A percentile compares a stretch with the other conserved stretches of the same genome.
phyloP scores from a whole-genome alignment of 2,797 vertebrate species.

The Poeciliopsis presidionis region DNA sequence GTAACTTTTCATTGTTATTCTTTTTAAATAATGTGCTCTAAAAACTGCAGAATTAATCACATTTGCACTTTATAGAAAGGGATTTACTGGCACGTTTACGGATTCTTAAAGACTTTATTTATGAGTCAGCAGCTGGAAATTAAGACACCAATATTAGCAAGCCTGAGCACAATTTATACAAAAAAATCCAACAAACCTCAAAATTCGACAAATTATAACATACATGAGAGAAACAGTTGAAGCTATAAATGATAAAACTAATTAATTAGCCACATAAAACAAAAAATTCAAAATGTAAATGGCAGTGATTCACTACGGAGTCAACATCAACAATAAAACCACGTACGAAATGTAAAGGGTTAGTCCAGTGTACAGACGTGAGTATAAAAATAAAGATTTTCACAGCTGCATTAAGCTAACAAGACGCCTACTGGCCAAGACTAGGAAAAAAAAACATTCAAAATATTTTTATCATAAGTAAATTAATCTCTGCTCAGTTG shows the following conservation, averaged over 20 bases:
- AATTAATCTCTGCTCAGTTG: not conserved
- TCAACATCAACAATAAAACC: conserved; percentile 38
- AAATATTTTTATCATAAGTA: not conserved
- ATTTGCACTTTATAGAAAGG: not conserved
- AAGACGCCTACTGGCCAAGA: not conserved
- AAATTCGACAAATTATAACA: conserved; percentile 44
- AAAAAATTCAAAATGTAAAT: conserved; percentile 55
- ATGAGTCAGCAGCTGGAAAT: conserved; percentile 26
- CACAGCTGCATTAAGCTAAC: conserved; percentile 35
- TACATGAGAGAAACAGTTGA: conserved; percentile 38
- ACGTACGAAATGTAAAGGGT: conserved; percentile 62
- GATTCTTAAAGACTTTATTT: conserved; percentile 17
- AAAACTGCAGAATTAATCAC: not conserved
- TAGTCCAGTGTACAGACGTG: conserved; percentile 66
- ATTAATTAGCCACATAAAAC: conserved; percentile 45
- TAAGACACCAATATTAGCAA: conserved; percentile 33
- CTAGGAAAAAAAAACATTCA: conserved; percentile 9
- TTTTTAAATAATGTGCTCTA: not conserved
- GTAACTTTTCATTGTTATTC: not conserved
- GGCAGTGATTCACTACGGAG: conserved; percentile 76
- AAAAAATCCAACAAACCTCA: conserved; percentile 6
- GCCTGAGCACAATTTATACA: conserved; percentile 23
- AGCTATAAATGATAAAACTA: conserved; percentile 35
- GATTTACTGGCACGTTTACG: not conserved
- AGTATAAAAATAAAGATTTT: conserved; percentile 68